Evolutionary conservation across 2,888 invertebrate species (phyloP).

Genomic region (Rotaria sp.): DNA sequence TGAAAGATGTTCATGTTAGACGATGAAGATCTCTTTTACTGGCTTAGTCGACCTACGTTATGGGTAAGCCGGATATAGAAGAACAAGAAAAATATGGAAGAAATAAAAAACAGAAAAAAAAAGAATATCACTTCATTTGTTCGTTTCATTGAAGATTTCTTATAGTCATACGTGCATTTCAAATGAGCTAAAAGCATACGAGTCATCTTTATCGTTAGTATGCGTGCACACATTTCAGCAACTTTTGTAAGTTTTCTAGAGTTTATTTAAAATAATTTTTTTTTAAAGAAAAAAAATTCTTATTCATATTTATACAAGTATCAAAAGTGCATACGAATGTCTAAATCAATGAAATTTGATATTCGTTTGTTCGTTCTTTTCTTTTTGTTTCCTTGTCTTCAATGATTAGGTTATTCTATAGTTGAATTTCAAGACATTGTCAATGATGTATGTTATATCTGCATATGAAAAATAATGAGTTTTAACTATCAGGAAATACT

Average conservation of each 20-base stretch:
- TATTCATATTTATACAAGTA: too few species aligned
- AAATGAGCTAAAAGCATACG: neutral
- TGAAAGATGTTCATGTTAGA: neutral
- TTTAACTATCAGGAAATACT: too few species aligned
- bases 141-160: neutral
- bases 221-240: neutral
- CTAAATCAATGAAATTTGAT: too few species aligned
- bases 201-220: neutral
- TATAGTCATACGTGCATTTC: neutral
- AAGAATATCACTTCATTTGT: neutral
- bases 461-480: too few species aligned
- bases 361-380: too few species aligned
- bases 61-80: neutral
- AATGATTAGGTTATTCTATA: too few species aligned
- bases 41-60: neutral
- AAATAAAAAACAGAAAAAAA: neutral
- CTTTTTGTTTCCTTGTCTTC: too few species aligned
- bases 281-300: neutral
- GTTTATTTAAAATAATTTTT: neutral
- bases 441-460: too few species aligned
- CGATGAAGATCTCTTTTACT: neutral
- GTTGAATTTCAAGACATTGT: too few species aligned
- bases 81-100: neutral
- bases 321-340: too few species aligned
- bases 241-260: neutral